Evolutionary conservation across 2,888 invertebrate genomes (phyloP), one percentile per base, ranked within the genome.

Genomic region (Isotomurus palustris): DNA sequence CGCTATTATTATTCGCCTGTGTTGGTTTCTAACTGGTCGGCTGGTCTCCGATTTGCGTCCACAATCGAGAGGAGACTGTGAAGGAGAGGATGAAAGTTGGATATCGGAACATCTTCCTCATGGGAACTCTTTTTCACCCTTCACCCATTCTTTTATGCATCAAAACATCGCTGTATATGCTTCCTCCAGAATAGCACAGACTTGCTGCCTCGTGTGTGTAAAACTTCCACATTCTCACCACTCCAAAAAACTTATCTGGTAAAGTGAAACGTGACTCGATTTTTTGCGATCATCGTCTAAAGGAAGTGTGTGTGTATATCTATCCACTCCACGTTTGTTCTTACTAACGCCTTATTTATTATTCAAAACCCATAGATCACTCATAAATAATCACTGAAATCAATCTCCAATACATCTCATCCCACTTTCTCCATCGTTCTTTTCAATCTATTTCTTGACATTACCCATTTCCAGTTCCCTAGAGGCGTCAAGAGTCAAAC

Each of bases 331-430:
- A n/a, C n/a, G n/a, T 12, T 32, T 32, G 8, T 32, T 32, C 14
- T 32, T 8, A 12, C 14, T 32, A 10, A 8, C 19, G 21, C 36
- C 36, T 5, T 25, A 50, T 38, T 50, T 38, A 50, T 38, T 38
- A 50, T 50, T 38, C 38, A 50, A 22, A 24, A 38, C 22, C 50
- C 38, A 36, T 22, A 24, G 40, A 38, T 38, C 25, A 49, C 61
- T 61, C 61, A 61, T 61, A 61, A 61, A 61, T 61, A 61, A 61
- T 61, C 61, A 54, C 45, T 57, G 53, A 28, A 57, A 60, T 60
- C 60, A 60, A 60, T 60, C 61, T 57, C 53, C 56, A 50, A 53
- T 60, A 49, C 60, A 60, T 57, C 28, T 51, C 51, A 24, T 40
- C 17, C 36, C 21, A 19, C 32, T 52, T 43, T 28, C 28, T 4